Evolutionary conservation across 2,113 vertebrate species (phyloP), one percentile per base, ranked within the genome.

Genomic region (Smithornis capensis): DNA sequence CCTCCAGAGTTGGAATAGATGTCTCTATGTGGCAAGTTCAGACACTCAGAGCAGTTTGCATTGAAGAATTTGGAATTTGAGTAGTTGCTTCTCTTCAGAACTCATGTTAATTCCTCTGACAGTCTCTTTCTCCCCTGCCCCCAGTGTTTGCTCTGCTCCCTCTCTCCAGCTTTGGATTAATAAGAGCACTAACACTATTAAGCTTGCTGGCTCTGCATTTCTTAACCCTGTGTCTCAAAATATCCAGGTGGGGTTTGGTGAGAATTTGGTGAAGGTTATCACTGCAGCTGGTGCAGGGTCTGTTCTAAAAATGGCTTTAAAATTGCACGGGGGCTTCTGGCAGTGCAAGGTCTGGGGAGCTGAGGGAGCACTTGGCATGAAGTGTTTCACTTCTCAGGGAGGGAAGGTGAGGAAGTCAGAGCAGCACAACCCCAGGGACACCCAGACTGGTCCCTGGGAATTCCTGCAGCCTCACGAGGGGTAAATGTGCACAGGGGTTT

Each of bases 21-120:
- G 28, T 19, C 23, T 12, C n/a, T n/a, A n/a, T 10, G 60, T 60
- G 86, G 52, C 76, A 65, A 63, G 33, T 21, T 19, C 6, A 4
- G 49, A 27, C 28, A 3, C 1, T 59, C 64, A 79, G 91, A 50
- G 29, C 60, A 37, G 67, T 94, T 94, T 97, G 92, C 79, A 19
- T 22, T 96, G 94, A 50, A 91, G 75, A 79, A 70, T 89, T 86
- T 95, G 91, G 83, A 87, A 84, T 92, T 31, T 33, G 92, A 94
- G 65, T 63, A 12, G 84, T 44, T 94, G 92, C 76, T 73, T 87
- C 45, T 90, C 75, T 56, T n/a, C 56, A 42, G 89, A 82, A 83
- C 22, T 68, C 17, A 2, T 27, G 19, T 8, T 67, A 38, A 59
- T 90, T 92, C 73, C 87, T 67, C 3, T 71, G 56, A 6, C 53